Evolutionary conservation across 92 coral and sea anemone genomes (phyloP).

Genomic region (Chrysogorgia sp.): DNA sequence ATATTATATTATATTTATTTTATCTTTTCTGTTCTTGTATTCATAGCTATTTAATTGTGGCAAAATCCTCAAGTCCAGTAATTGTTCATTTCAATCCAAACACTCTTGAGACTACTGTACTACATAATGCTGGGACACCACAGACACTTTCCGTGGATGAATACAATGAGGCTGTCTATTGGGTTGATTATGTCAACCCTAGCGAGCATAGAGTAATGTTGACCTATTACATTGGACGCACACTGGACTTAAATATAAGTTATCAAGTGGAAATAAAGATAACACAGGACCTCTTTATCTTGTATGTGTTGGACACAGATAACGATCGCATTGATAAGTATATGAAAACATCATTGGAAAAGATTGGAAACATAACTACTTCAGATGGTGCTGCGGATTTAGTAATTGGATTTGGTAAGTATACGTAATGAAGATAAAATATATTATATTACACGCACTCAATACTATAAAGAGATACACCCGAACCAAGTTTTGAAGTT

Average conservation of each 20-base stretch:
- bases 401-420: neutral
- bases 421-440: too few relatives aligned
- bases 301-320: constrained; percentile 7
- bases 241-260: neutral
- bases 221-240: neutral
- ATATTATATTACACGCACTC: too few relatives aligned
- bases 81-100: neutral
- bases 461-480: too few relatives aligned
- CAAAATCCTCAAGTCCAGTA: neutral
- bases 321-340: constrained; percentile 12
- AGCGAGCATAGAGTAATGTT: neutral
- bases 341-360: constrained; percentile 5
- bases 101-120: neutral
- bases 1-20: too few relatives aligned
- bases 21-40: neutral
- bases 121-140: neutral
- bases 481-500: too few relatives aligned
- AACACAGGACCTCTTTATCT: neutral
- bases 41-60: neutral
- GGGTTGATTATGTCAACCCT: neutral
- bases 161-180: neutral
- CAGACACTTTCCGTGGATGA: constrained; percentile 14
- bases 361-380: neutral
- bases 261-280: neutral
- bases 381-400: neutral